Evolutionary conservation across 2,888 invertebrate genomes (phyloP).

Genomic region (Alloplasta piceator): DNA sequence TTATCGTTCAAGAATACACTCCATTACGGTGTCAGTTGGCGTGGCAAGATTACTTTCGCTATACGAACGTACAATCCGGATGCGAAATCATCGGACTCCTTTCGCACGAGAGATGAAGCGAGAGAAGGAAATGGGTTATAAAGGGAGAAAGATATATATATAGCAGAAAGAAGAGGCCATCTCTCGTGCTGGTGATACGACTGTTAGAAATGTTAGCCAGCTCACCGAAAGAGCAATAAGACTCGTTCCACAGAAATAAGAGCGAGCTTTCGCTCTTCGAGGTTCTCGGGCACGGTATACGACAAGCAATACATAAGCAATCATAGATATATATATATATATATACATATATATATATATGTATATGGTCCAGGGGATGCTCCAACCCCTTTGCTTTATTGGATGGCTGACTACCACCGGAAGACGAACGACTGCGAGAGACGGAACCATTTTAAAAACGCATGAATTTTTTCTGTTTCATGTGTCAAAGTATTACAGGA

Average conservation of each 20-base stretch:
- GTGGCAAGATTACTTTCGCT: slow-evolving; percentile 35
- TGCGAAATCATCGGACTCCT: slow-evolving; percentile 38
- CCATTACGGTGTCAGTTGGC: slow-evolving; percentile 23
- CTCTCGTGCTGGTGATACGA: slow-evolving; percentile 29
- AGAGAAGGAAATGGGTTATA: slow-evolving; percentile 25
- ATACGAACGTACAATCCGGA: slow-evolving; percentile 12
- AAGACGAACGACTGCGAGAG: slow-evolving; percentile 31
- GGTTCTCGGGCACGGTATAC: slow-evolving; percentile 34
- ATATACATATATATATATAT: slow-evolving; percentile 4
- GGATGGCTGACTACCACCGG: slow-evolving; percentile 45
- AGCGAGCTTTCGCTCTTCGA: slow-evolving; percentile 39
- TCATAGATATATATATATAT: slow-evolving; percentile 20
- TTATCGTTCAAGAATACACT: background rate
- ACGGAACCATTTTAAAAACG: slow-evolving; percentile 10
- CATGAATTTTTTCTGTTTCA: slow-evolving; percentile 8
- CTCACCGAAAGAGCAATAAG: slow-evolving; percentile 53
- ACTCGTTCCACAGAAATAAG: slow-evolving; percentile 55
- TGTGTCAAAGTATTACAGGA: slow-evolving; percentile 8
- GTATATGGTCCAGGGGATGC: slow-evolving; percentile 19
- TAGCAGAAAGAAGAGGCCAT: slow-evolving; percentile 26
- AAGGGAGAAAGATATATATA: slow-evolving; percentile 16
- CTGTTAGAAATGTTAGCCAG: slow-evolving; percentile 52
- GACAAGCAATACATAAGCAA: slow-evolving; percentile 35
- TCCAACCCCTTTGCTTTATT: slow-evolving; percentile 52
- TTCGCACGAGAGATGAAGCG: slow-evolving; percentile 7